Evolutionary conservation across 2,888 invertebrate genomes (phyloP), one percentile per base, ranked within the genome.

Genomic region (Drosophila phalerata): DNA sequence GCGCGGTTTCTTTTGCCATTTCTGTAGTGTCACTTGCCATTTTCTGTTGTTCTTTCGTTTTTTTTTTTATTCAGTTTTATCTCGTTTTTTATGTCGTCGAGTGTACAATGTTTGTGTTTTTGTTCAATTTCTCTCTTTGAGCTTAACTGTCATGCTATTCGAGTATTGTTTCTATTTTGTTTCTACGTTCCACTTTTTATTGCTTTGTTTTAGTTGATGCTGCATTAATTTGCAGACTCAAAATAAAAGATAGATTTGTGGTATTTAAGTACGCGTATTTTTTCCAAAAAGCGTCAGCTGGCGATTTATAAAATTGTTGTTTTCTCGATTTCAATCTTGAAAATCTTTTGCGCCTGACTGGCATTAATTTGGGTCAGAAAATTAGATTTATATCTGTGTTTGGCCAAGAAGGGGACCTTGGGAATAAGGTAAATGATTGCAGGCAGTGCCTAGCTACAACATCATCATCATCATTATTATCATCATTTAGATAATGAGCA

Each of bases 61-160:
- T 17, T 37, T 38, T 52, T 42, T 30, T n/a, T 30, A 19, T 19
- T 19, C 2, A 11, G 10, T 45, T 43, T 60, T 60, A 43, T 64
- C 10, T 19, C 4, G 22, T 22, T 17, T 40, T 53, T 25, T 38
- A 13, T 40, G 40, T 53, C 17, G 34, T 42, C 40, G 40, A 19
- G 40, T 61, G 43, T 53, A 51, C 28, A 6, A 28, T 5, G 5
- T 4, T 69, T 70, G 65, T 66, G 66, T 69, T 73, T 77, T 64
- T 68, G 70, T 74, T 63, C 49, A 63, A 64, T 79, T 83, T 85
- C 65, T 73, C 55, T 34, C 62, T 69, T 79, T 77, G 74, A 69
- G 71, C 69, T 85, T 82, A 81, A 82, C 88, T 87, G 88, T 82
- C 88, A 69, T 66, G 69, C 65, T 62, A 51, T 57, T 55, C 53